Percentiles rank a stretch among this genome's conserved stretches.
Evolutionary conservation across 2,888 invertebrate species (phyloP).

Genomic region (Napeogenes inachia): DNA sequence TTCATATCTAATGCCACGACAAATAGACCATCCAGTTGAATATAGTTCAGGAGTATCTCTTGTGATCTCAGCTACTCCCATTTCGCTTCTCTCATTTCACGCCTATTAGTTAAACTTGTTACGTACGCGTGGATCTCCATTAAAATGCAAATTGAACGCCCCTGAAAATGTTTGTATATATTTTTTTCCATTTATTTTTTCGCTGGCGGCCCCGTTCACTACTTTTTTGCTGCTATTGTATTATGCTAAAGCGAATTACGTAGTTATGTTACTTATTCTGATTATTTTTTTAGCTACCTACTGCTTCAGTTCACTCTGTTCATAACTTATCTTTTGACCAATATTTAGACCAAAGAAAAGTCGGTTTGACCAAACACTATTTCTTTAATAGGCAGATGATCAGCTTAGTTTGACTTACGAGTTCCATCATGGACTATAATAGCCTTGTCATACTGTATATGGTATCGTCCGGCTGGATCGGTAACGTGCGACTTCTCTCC

Average conservation of each 20-base stretch:
- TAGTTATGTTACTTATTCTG: not conserved
- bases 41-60: slow-evolving; percentile 14
- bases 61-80: slow-evolving; percentile 26
- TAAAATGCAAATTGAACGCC: slow-evolving; percentile 75
- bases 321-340: too few species aligned
- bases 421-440: slow-evolving; percentile 11
- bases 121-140: slow-evolving; percentile 72
- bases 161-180: slow-evolving; percentile 68
- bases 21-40: slow-evolving; percentile 16
- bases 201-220: slow-evolving; percentile 36
- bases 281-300: not conserved
- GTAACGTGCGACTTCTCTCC: slow-evolving; percentile 23
- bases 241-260: slow-evolving; percentile 5
- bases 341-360: not conserved
- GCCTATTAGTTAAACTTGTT: slow-evolving; percentile 75
- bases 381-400: not conserved
- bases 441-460: slow-evolving; percentile 13
- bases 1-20: slow-evolving; percentile 8
- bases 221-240: slow-evolving; percentile 27
- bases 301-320: not conserved
- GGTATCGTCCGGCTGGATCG: slow-evolving; percentile 17
- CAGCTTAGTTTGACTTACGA: slow-evolving; percentile 9
- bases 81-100: slow-evolving; percentile 64
- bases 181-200: slow-evolving; percentile 58
- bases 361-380: too few species aligned